A percentile compares a stretch with the other conserved stretches of the same genome.
Conservation (phyloP, 2,888 invertebrate species). For the Gisinianus flammeolus region DNA sequence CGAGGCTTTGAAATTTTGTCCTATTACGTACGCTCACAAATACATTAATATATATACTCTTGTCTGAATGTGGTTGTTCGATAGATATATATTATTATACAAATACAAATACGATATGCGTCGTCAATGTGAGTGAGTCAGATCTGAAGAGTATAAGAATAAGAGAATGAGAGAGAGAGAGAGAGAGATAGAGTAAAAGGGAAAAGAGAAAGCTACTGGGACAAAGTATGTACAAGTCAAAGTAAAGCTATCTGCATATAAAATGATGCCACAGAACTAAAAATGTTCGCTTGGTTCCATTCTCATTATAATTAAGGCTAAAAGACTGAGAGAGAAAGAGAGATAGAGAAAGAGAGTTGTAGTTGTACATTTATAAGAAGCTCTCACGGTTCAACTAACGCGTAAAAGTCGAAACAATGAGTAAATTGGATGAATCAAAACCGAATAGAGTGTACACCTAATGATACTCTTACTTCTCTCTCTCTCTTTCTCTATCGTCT, state of each 20-base stretch:
- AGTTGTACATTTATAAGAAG: too few relatives aligned
- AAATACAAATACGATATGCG: too few relatives aligned
- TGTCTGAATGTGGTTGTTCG: too few relatives aligned
- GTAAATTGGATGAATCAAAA: background rate
- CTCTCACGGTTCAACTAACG: background rate
- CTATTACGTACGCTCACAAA: too few relatives aligned
- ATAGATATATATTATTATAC: too few relatives aligned
- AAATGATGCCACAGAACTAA: too few relatives aligned
- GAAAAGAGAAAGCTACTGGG: too few relatives aligned
- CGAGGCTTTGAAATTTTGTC: too few relatives aligned
- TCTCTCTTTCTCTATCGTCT: background rate
- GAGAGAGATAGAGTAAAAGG: too few relatives aligned
- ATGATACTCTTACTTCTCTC: background rate
- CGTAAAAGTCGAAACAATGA: background rate
- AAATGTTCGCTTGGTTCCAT: too few relatives aligned
- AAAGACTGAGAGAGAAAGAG: background rate
- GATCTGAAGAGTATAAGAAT: background rate
- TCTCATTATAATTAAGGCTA: background rate
- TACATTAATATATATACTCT: too few relatives aligned
- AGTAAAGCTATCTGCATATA: background rate
- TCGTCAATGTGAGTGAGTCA: background rate
- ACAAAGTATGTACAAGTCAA: too few relatives aligned
- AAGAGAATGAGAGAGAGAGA: background rate
- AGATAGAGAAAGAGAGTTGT: background rate
- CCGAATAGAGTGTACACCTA: background rate